These are phyloP conservation scores for Triplophysa siluroides DNA, from an alignment of 2,113 vertebrate genomes.

Conservation along the genomic window DNA sequence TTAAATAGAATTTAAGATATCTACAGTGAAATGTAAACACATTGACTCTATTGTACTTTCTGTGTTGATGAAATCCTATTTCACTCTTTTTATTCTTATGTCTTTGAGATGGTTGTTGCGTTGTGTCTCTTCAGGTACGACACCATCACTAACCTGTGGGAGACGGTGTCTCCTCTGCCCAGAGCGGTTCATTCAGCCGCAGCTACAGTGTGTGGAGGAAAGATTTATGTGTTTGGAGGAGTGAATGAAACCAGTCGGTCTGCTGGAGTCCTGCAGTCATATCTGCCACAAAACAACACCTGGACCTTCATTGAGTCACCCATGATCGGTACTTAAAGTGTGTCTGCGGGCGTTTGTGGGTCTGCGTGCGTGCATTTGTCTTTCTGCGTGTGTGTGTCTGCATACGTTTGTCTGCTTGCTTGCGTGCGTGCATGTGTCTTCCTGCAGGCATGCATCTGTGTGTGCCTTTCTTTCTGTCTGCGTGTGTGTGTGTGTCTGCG, in stretches of 20 bases:
- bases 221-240: constrained; percentile 95
- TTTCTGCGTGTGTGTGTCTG: no score
- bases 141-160: constrained; percentile 98
- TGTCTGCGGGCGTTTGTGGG: background rate
- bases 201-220: constrained; percentile 91
- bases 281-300: constrained; percentile 87
- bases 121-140: constrained; percentile 81
- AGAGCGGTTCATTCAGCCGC: constrained; percentile 94
- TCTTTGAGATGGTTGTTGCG: background rate
- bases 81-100: no score
- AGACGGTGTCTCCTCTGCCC: constrained; percentile 90
- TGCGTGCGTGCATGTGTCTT: no score
- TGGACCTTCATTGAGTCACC: constrained; percentile 99
- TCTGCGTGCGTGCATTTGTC: no score
- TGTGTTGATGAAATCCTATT: background rate
- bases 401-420: no score
- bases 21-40: no score
- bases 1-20: background rate
- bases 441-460: no score
- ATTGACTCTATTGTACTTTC: background rate
- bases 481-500: no score
- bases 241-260: constrained; percentile 94
- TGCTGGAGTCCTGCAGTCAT: constrained; percentile 92
- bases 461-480: no score
- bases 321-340: constrained; percentile 88